Percentiles rank a stretch among this genome's conserved stretches.
phyloP scores from a whole-genome alignment of 2,888 invertebrate species.

The Hymenopus coronatus region DNA sequence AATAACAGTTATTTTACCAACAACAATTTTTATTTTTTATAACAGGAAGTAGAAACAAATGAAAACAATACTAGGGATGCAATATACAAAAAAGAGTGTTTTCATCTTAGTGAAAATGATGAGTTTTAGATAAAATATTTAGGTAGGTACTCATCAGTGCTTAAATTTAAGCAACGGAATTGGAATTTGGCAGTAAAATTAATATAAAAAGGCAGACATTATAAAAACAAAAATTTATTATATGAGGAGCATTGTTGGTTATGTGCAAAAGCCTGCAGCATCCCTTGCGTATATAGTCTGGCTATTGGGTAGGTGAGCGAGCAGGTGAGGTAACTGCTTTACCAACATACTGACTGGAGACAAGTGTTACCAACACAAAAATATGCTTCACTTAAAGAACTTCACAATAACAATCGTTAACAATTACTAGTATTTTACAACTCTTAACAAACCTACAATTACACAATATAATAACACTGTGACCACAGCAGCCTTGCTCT shows the following conservation, averaged over 20 bases:
- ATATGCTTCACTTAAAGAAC: slow-evolving; percentile 25
- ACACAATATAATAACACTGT: slow-evolving; percentile 28
- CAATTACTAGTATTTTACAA: slow-evolving; percentile 27
- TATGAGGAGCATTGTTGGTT: background rate
- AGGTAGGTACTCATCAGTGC: background rate
- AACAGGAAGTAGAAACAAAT: slow-evolving; percentile 28
- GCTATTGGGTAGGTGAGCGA: background rate
- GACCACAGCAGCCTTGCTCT: slow-evolving; percentile 35
- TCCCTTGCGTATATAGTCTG: slow-evolving; percentile 19
- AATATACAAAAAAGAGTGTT: background rate
- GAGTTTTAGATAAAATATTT: background rate
- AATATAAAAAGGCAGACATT: background rate
- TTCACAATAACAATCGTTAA: slow-evolving; percentile 32
- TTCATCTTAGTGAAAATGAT: background rate
- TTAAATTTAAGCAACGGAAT: background rate
- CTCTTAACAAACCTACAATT: slow-evolving; percentile 32
- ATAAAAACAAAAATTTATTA: background rate
- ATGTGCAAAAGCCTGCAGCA: slow-evolving; percentile 22
- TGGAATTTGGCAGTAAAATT: background rate
- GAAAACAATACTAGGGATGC: slow-evolving; percentile 32
- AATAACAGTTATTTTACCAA: slow-evolving; percentile 29
- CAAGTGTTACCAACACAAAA: slow-evolving; percentile 29
- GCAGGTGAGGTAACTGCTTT: slow-evolving; percentile 25
- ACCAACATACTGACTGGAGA: slow-evolving; percentile 13
- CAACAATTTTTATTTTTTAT: slow-evolving; percentile 20